Evolutionary conservation across 2,113 vertebrate species (phyloP).

Genomic region (Ahaetulla prasina): DNA sequence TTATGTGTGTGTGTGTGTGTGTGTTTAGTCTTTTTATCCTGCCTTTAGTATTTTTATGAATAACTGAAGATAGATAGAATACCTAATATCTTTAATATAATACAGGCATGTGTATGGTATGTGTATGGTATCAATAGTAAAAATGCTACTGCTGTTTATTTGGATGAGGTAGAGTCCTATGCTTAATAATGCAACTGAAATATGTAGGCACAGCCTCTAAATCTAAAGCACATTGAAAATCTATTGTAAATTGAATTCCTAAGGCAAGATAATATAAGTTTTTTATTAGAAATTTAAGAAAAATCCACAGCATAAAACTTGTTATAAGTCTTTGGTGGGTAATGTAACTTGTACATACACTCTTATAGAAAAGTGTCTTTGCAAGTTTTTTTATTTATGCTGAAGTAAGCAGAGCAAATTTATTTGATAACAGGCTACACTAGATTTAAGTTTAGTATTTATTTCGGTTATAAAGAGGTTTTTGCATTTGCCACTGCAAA

Average conservation of each 20-base stretch:
- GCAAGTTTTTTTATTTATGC: conserved; percentile 80
- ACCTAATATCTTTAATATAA: not conserved
- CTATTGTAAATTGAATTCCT: conserved; percentile 66
- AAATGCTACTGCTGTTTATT: conserved; percentile 5
- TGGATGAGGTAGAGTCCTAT: conserved; percentile 9
- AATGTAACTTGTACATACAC: conserved; percentile 73
- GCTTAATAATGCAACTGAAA: conserved; percentile 37
- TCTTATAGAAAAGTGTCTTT: conserved; percentile 66
- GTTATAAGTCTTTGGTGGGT: conserved; percentile 73
- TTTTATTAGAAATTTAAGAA: conserved; percentile 72
- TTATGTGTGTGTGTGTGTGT: too few species aligned
- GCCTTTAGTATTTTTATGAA: too few species aligned
- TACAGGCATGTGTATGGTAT: conserved; percentile 1
- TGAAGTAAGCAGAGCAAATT: conserved; percentile 87
- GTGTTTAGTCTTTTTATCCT: too few species aligned
- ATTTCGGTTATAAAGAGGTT: conserved; percentile 83
- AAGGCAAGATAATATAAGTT: conserved; percentile 64
- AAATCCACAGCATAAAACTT: conserved; percentile 70
- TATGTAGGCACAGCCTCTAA: conserved; percentile 54
- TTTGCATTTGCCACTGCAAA: conserved; percentile 71
- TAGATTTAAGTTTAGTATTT: conserved; percentile 93
- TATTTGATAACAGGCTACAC: conserved; percentile 89
- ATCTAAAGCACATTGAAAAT: conserved; percentile 64
- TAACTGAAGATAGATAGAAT: too few species aligned
- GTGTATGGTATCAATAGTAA: not conserved